A percentile compares a stretch with the other conserved stretches of the same genome.
Conservation (phyloP, 2,113 vertebrate species). For the Gallinago undulata region DNA sequence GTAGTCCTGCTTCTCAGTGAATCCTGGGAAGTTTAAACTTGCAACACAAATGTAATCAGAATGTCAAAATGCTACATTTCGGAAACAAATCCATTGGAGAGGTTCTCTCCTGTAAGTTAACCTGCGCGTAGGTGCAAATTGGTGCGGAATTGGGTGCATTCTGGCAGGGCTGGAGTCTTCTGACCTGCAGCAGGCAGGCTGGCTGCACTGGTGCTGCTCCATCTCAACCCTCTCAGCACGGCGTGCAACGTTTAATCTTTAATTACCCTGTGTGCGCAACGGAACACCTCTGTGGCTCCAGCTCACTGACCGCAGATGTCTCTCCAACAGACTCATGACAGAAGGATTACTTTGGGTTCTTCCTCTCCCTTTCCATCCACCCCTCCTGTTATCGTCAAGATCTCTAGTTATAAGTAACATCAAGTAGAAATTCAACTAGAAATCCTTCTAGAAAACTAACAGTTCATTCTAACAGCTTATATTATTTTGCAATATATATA, state of each 20-base stretch:
- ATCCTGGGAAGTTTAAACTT: not conserved
- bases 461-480: not conserved
- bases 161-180: not conserved
- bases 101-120: not conserved
- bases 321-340: not conserved
- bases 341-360: not conserved
- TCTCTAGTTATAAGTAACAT: not conserved
- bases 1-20: not conserved
- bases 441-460: not conserved
- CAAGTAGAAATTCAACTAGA: not conserved
- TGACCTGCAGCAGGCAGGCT: not conserved
- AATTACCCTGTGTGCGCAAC: rapidly evolving
- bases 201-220: not conserved
- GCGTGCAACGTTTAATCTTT: not conserved
- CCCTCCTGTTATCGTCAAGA: not conserved
- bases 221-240: rapidly evolving
- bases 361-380: not conserved
- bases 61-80: not conserved
- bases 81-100: not conserved
- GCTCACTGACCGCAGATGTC: not conserved
- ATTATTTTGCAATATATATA: not conserved
- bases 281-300: not conserved
- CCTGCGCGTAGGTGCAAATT: not conserved
- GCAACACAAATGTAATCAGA: not conserved
- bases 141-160: rapidly evolving